A percentile compares a stretch with the other conserved stretches of the same genome.
phyloP scores from a whole-genome alignment of 2,888 invertebrate species.

The Agonopterix arenella region DNA sequence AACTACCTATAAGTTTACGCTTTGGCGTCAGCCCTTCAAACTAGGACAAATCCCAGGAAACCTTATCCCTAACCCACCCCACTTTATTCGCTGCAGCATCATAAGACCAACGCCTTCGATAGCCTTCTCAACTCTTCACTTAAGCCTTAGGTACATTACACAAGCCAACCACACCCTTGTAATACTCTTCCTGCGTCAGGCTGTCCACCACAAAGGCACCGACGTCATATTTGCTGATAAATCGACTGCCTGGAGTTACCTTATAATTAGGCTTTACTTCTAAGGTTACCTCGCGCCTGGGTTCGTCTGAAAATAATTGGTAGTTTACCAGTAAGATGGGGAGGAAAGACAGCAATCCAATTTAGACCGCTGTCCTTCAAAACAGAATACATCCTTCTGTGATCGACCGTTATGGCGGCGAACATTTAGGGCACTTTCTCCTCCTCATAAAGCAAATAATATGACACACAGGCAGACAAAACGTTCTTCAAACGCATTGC shows the following conservation, averaged over 20 bases:
- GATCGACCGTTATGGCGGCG: slow-evolving; percentile 84
- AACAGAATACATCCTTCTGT: slow-evolving; percentile 84
- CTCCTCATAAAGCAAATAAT: slow-evolving; percentile 85
- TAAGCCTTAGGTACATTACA: slow-evolving; percentile 37
- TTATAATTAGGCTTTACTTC: slow-evolving; percentile 77
- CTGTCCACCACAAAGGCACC: slow-evolving; percentile 86
- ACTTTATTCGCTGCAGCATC: too few relatives aligned
- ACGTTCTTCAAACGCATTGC: slow-evolving; percentile 86
- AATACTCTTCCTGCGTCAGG: slow-evolving; percentile 81
- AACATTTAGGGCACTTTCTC: slow-evolving; percentile 87
- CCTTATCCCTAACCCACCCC: too few relatives aligned
- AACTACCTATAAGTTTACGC: too few relatives aligned
- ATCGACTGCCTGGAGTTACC: slow-evolving; percentile 78
- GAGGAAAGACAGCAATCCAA: slow-evolving; percentile 87
- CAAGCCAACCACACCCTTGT: slow-evolving; percentile 56
- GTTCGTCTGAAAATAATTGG: slow-evolving; percentile 74
- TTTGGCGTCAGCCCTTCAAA: too few relatives aligned
- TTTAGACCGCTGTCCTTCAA: slow-evolving; percentile 81
- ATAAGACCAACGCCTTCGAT: too few relatives aligned
- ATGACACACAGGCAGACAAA: slow-evolving; percentile 87
- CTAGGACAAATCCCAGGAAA: too few relatives aligned
- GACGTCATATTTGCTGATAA: slow-evolving; percentile 86
- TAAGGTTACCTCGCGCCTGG: slow-evolving; percentile 75
- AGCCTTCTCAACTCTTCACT: too few relatives aligned
- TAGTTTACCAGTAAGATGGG: slow-evolving; percentile 84